Conservation (phyloP, 2,113 vertebrate species). For the Kryptolebias marmoratus region DNA sequence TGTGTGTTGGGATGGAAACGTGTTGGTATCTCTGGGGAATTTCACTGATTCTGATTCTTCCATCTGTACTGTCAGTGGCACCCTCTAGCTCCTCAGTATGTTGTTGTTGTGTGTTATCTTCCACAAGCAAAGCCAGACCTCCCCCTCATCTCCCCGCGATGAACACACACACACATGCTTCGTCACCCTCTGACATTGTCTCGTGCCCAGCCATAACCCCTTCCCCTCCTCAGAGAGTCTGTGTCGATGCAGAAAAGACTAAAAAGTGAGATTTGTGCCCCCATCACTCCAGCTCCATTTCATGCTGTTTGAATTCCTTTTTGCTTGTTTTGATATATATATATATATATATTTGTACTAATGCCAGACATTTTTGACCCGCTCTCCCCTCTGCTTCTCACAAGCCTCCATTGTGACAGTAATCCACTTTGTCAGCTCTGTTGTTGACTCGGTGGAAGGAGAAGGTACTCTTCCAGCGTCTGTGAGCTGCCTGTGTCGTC, state of each 20-base stretch:
- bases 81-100: conserved; percentile 65
- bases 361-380: conserved; percentile 83
- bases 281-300: conserved; percentile 24
- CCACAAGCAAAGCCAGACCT: conserved; percentile 37
- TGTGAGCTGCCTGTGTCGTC: conserved; percentile 46
- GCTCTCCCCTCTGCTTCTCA: conserved; percentile 79
- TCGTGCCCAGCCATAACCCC: conserved; percentile 52
- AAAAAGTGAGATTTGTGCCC: conserved; percentile 12
- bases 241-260: background rate
- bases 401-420: conserved; percentile 99
- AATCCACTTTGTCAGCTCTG: conserved; percentile 95
- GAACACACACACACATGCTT: conserved; percentile 12
- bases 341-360: conserved; percentile 71
- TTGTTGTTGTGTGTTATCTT: conserved; percentile 66
- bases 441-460: conserved; percentile 92
- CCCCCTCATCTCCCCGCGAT: background rate
- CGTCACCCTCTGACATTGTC: conserved; percentile 53
- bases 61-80: conserved; percentile 74
- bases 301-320: background rate
- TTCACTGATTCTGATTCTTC: conserved; percentile 79
- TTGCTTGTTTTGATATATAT: conserved; percentile 13
- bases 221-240: conserved; percentile 24
- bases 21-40: conserved; percentile 68
- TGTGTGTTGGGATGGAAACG: conserved; percentile 33
- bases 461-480: conserved; percentile 87